Evolutionary conservation across 1,140 invertebrate genomes (phyloP).

Genomic region (Physella acuta): DNA sequence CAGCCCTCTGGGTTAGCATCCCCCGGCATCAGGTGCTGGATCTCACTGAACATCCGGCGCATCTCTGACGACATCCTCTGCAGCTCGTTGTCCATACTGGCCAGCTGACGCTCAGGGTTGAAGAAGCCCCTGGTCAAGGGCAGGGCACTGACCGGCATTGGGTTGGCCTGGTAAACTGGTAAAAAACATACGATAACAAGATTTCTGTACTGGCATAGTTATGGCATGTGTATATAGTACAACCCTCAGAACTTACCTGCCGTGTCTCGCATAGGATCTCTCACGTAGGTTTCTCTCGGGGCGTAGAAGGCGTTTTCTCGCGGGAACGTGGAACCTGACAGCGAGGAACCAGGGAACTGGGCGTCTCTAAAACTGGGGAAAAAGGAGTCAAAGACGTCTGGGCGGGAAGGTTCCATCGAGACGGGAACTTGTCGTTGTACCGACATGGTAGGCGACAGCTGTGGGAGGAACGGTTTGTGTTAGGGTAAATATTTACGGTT

Average conservation of each 20-base stretch:
- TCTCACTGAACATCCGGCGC: slow-evolving; percentile 23
- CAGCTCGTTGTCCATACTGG: slow-evolving; percentile 29
- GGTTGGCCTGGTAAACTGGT: background rate
- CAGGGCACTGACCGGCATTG: background rate
- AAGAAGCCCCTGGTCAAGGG: slow-evolving; percentile 19
- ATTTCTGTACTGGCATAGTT: too few species aligned
- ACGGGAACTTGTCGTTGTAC: slow-evolving; percentile 7
- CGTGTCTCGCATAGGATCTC: background rate
- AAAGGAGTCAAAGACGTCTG: background rate
- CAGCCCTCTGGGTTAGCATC: slow-evolving; percentile 20
- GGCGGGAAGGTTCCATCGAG: background rate
- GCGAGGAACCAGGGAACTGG: background rate
- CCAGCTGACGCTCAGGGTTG: slow-evolving; percentile 27
- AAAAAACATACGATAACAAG: too few species aligned
- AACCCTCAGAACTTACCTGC: background rate
- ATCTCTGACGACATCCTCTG: slow-evolving; percentile 30
- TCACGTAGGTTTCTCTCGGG: background rate
- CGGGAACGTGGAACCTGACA: too few species aligned
- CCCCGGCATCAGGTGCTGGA: slow-evolving; percentile 17
- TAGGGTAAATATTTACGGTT: too few species aligned
- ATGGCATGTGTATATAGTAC: too few species aligned
- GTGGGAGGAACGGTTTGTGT: too few species aligned
- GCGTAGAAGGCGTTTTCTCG: background rate
- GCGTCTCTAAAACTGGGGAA: background rate
- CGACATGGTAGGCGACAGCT: slow-evolving; percentile 5